Base-by-base conservation (phyloP, 2,113 vertebrate genomes). In the Malaclemys terrapin region DNA sequence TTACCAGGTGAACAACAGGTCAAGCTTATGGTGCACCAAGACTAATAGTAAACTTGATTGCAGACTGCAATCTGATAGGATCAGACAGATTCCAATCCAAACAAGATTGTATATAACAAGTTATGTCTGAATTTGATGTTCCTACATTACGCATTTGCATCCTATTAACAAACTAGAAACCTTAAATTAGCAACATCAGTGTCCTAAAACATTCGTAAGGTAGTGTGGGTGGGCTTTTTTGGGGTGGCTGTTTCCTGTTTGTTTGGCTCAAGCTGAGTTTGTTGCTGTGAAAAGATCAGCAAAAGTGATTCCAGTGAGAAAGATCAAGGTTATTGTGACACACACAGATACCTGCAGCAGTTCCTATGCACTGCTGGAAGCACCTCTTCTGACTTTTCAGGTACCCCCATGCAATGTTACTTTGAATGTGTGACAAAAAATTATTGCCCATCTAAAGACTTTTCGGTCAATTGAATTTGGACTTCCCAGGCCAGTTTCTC, bases 41-140 rank as follows among this genome's bases (percentile, higher is more conserved):
- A 94, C 95, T 93, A 95, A 85, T 82, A 82, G 59, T 62, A 95
- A 96, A 96, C 53, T 59, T 86, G 85, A 92, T 91, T 62, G 89
- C 45, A 88, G 65, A 94, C 94, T 96, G 94, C 91, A 94, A 53
- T 94, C 90, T 88, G 90, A 52, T 91, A 2, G 53, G 78, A 89
- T 72, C 90, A 90, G 72, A 97, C 38, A 91, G 91, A 92, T 94
- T 94, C 94, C 94, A 94, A 91, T 95, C 93, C 72, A 29, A 86
- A 86, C 80, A 94, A 62, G 20, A 45, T 47, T 84, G 80, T 93
- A 35, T 54, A 29, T 69, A 89, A 14, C 42, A 97, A 96, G 94
- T 92, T 82, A 53, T 53, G 90, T 91, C 90, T 96, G 54, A 93
- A 95, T 94, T 95, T 95, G 96, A 88, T 96, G 96, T 96, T 95